These are phyloP conservation scores for Dipodomys ordii DNA, from an alignment of 2,113 vertebrate species.

Conservation along the genomic window DNA sequence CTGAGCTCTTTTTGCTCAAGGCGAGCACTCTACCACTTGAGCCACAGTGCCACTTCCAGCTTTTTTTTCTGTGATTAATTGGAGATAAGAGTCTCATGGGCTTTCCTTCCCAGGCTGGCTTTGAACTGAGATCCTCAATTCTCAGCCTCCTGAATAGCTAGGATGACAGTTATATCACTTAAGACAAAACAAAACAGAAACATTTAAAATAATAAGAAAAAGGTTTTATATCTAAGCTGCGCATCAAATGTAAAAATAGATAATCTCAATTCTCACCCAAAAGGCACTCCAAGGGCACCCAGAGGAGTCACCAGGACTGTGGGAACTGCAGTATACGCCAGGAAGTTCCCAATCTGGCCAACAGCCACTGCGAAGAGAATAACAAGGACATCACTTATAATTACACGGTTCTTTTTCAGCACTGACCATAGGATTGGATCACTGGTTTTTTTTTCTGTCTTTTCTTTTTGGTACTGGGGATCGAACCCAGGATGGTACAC, in stretches of 20 bases:
- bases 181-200: neutral
- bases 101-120: too few species aligned
- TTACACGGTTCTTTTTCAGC: neutral
- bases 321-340: constrained; percentile 96
- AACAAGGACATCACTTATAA: constrained; percentile 55
- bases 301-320: constrained; percentile 96
- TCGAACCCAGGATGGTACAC: too few species aligned
- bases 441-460: too few species aligned
- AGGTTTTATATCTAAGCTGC: neutral
- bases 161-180: too few species aligned
- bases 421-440: neutral
- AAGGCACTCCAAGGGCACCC: constrained; percentile 96
- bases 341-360: constrained; percentile 97
- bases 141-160: too few species aligned
- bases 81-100: too few species aligned
- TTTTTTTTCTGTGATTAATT: too few species aligned
- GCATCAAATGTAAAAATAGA: constrained; percentile 61
- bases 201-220: neutral
- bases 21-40: too few species aligned
- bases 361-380: constrained; percentile 91
- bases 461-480: too few species aligned
- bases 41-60: too few species aligned
- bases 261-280: constrained; percentile 92
- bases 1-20: too few species aligned
- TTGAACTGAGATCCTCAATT: too few species aligned